phyloP scores from a whole-genome alignment of 2,888 invertebrate species.

The Andrena fulva region DNA sequence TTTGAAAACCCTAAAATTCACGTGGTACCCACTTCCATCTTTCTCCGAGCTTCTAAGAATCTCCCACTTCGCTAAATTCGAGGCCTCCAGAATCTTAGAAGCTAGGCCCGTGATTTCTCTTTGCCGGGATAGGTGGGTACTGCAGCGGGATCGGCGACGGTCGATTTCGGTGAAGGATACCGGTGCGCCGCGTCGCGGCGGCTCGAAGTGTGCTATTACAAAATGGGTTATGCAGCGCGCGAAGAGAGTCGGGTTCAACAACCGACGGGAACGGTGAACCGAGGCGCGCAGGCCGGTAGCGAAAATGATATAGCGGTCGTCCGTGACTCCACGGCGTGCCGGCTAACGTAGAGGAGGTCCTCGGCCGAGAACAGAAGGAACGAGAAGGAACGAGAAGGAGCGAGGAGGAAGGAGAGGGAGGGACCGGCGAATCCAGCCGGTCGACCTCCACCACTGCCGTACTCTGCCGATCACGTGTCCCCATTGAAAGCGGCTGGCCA shows the following conservation, averaged over 20 bases:
- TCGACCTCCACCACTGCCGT: conserved; percentile 66
- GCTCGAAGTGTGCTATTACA: conserved; percentile 84
- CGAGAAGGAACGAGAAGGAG: conserved; percentile 15
- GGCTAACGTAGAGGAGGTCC: conserved; percentile 68
- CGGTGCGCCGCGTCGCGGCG: conserved; percentile 79
- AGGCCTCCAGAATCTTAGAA: neutral
- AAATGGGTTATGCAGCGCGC: conserved; percentile 84
- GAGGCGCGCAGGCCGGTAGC: conserved; percentile 77
- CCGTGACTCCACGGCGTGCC: conserved; percentile 69
- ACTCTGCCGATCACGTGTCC: conserved; percentile 73
- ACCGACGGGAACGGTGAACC: conserved; percentile 79
- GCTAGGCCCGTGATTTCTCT: neutral
- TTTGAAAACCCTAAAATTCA: too few species aligned
- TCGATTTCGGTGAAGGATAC: conserved; percentile 76
- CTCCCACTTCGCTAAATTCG: too few species aligned
- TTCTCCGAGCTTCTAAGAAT: too few species aligned
- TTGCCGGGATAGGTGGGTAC: too few species aligned
- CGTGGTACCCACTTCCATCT: too few species aligned
- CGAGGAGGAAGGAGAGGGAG: conserved; percentile 28
- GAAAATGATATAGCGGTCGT: conserved; percentile 81
- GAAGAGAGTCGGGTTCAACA: conserved; percentile 83
- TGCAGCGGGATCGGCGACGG: conserved; percentile 15
- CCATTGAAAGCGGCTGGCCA: conserved; percentile 79
- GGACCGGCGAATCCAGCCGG: conserved; percentile 45
- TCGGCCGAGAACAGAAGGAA: conserved; percentile 51